Evolutionary conservation across 2,113 vertebrate species (phyloP).

Genomic region (Lasiurus cinereus): DNA sequence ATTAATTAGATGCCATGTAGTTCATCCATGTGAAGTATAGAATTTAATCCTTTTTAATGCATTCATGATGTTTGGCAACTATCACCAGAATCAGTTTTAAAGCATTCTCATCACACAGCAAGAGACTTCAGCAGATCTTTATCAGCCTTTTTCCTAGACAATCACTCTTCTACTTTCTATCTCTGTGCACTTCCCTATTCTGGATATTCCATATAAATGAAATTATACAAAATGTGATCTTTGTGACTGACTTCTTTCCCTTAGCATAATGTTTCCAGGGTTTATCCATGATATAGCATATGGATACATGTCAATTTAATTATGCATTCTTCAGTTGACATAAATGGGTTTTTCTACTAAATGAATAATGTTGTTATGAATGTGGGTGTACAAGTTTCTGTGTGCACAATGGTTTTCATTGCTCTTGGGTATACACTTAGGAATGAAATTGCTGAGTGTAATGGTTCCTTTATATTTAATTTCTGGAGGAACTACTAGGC

Average conservation of each 20-base stretch:
- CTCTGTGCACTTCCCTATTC: background rate
- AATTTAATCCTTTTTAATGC: background rate
- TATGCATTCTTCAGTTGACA: background rate
- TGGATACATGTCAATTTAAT: background rate
- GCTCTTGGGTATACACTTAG: background rate
- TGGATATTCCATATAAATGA: background rate
- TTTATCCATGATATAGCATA: background rate
- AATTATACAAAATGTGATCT: background rate
- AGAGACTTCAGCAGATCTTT: background rate
- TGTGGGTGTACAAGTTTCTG: background rate
- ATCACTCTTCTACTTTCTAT: background rate
- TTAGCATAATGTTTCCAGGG: background rate
- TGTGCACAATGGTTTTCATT: background rate
- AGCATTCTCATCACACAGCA: background rate
- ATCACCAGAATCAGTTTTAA: background rate
- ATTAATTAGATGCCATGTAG: background rate
- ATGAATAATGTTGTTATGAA: background rate
- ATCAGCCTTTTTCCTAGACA: background rate
- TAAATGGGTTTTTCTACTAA: background rate
- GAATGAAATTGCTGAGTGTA: background rate
- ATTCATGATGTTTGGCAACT: background rate
- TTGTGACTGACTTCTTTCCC: background rate
- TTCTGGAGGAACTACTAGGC: background rate
- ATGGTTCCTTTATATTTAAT: background rate
- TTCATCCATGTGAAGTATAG: background rate